Base-by-base conservation (phyloP, 1,140 invertebrate genomes). In the Mya arenaria region DNA sequence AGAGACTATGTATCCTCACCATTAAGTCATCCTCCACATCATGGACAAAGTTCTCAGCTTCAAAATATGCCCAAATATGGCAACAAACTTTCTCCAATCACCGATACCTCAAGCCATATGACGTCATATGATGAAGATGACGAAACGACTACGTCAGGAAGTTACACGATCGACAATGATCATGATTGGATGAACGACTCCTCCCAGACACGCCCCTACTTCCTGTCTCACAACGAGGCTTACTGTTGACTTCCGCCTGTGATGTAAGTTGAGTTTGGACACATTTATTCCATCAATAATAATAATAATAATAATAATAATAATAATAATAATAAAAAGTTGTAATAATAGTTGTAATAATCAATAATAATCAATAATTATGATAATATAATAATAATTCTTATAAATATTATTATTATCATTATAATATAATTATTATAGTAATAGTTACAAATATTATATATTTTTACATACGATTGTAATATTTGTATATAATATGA, bases 121-220 rank as follows among this genome's bases (percentile, higher is more conserved):
- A 82, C 69, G 71, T 82, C 79, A 66, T 82, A 82, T 66, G 79
- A 82, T 56, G 79, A 82, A 10, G 79, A 82, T 63, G 79, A 82
- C 69, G 79, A 82, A n/a, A 82, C 79, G 0, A 82, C 79, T 36
- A 82, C 79, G 28, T 82, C 79, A 30, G 79, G 79, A 17, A 82
- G 79, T 36, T 82, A 82, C 48, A 82, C 79, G 36, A 82, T 82
- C 32, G 79, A 82, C 34, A 74, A 48, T 19, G 79, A 82, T 56
- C 58, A 41, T 75, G 79, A 82, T 73, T 82, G 79, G 69, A 62
- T 66, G 62, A 82, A 74, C 28, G 79, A 82, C 4, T 36, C 56
- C 5, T 15, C 17, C 15, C 37, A 36, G 15, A 32, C 73, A 15
- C 30, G 69, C 13, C 25, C 58, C 36, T 82, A 82, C 60, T 73